A percentile compares a stretch with the other conserved stretches of the same genome.
These are phyloP conservation scores for Brienomyrus brachyistius DNA, from an alignment of 2,113 vertebrate species.

Conservation along the genomic window DNA sequence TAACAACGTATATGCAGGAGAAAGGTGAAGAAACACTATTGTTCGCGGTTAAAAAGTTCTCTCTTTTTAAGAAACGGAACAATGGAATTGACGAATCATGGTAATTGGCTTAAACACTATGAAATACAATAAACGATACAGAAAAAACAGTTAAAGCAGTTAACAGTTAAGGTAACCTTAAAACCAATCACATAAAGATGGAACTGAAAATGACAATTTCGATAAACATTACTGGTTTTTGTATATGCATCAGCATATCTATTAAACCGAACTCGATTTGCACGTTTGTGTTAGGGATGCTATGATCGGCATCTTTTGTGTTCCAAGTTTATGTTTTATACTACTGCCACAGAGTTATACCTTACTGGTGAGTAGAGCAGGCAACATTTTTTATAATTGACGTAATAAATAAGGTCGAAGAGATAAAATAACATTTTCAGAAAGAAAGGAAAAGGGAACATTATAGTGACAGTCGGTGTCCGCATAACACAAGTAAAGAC, in stretches of 20 bases:
- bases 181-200: not conserved
- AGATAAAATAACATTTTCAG: slow-evolving; percentile 16
- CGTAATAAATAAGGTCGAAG: not conserved
- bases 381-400: not conserved
- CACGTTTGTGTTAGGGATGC: not conserved
- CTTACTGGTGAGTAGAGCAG: not conserved
- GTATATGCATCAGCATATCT: not conserved
- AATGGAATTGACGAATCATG: not conserved
- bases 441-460: slow-evolving; percentile 24
- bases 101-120: not conserved
- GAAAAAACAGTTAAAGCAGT: not conserved
- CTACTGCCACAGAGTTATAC: not conserved
- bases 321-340: not conserved
- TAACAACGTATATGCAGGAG: not conserved
- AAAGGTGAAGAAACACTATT: too few species aligned
- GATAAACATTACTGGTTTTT: not conserved
- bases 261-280: not conserved
- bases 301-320: not conserved
- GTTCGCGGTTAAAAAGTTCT: not conserved
- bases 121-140: not conserved
- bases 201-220: not conserved
- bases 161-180: not conserved
- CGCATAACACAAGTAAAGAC: slow-evolving; percentile 38
- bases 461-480: not conserved
- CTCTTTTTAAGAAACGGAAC: not conserved